phyloP scores from a whole-genome alignment of 2,797 vertebrate genomes.

The Micromesistius poutassou region DNA sequence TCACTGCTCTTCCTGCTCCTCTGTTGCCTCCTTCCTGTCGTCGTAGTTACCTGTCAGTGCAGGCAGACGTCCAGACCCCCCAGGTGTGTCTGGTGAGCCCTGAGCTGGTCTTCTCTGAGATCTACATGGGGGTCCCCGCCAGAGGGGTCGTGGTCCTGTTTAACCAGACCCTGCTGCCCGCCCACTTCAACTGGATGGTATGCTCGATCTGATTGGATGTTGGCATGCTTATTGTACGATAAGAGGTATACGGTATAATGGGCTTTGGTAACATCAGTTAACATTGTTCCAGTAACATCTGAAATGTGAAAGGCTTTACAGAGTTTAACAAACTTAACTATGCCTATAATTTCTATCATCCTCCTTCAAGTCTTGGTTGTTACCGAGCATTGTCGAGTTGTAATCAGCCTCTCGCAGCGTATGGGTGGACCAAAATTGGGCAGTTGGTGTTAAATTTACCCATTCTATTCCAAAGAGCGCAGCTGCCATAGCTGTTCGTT shows the following conservation, averaged over 20 bases:
- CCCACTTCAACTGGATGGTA: slow-evolving; percentile 81
- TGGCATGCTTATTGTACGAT: neutral
- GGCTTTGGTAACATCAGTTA: neutral
- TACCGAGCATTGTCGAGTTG: no score
- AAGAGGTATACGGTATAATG: neutral
- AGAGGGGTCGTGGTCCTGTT: slow-evolving; percentile 67
- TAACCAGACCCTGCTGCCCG: slow-evolving; percentile 84
- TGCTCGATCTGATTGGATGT: neutral
- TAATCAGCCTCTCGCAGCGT: no score
- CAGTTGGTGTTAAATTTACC: no score
- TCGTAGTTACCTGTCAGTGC: slow-evolving; percentile 81
- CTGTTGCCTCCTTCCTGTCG: slow-evolving; percentile 9
- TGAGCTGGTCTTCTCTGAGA: slow-evolving; percentile 71
- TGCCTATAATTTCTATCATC: no score
- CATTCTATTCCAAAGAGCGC: no score
- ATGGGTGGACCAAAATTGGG: no score
- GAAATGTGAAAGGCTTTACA: neutral
- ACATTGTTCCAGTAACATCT: no score
- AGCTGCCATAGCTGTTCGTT: no score
- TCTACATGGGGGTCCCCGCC: slow-evolving; percentile 78
- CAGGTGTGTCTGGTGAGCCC: slow-evolving; percentile 78
- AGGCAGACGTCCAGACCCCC: slow-evolving; percentile 83
- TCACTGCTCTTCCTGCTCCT: neutral
- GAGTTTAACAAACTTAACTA: neutral
- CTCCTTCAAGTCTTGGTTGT: no score